Evolutionary conservation across 2,888 invertebrate genomes (phyloP), one percentile per base, ranked within the genome.

Genomic region (Apamea crenata): DNA sequence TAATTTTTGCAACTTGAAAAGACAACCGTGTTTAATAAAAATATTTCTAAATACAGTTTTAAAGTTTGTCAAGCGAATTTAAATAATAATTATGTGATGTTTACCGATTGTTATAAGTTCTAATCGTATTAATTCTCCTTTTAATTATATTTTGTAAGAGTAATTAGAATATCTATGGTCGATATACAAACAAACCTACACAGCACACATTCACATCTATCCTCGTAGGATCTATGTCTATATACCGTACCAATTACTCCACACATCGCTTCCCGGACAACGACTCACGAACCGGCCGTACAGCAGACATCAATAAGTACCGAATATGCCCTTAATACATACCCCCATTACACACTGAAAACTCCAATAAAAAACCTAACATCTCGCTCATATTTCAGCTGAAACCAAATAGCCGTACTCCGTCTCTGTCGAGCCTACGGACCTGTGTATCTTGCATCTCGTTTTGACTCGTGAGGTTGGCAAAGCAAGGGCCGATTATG

Each of bases 301-400:
- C 68, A 72, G 25, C 66, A 56, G 72, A 77, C 77, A 72, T 80
- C 88, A 80, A 85, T 89, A 79, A 84, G 74, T 78, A 72, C 79
- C 82, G 82, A 88, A 83, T 87, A 83, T 86, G 82, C 84, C 87
- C 89, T 92, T 90, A 92, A 87, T 91, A 87, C 87, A 77, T 77
- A 86, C 84, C 78, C 76, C 88, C 91, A 92, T 92, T 92, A 90
- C 90, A 89, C 91, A 89, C 91, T 91, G 92, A 93, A 93, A 93
- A 93, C 92, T 94, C 93, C 94, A 94, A 95, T 95, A 93, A 94
- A 78, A 89, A 94, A 94, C 93, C 91, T 91, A 90, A 92, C 93
- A 93, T 92, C 92, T 89, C 93, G 91, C 91, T 91, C 91, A 92
- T 92, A 92, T 92, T 92, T 90, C 90, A 90, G 89, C 81, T 80